phyloP scores from a whole-genome alignment of 2,797 vertebrate species.

The Ciconia nigra region DNA sequence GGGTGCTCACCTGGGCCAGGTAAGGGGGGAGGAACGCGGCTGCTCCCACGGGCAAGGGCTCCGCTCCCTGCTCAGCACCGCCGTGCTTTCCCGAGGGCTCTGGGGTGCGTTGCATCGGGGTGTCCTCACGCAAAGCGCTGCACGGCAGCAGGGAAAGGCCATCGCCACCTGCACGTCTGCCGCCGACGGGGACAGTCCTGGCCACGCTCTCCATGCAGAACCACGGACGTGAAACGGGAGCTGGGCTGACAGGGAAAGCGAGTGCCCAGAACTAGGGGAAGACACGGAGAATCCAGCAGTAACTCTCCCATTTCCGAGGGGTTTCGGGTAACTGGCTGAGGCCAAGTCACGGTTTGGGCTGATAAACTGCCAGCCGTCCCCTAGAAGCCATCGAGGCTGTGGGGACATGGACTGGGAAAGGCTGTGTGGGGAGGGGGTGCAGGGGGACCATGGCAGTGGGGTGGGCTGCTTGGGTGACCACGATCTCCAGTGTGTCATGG shows the following conservation, averaged over 20 bases:
- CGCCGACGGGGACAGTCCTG: accelerated
- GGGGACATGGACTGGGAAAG: background rate
- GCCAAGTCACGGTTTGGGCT: accelerated
- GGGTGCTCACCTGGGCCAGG: slow-evolving; percentile 44
- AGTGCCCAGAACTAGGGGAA: background rate
- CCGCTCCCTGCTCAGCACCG: background rate
- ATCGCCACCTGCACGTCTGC: accelerated
- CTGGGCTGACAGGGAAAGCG: background rate
- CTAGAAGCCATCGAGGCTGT: background rate
- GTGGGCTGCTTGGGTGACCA: background rate
- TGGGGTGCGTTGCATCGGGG: accelerated
- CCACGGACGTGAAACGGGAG: accelerated
- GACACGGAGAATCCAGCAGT: background rate
- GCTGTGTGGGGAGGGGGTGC: background rate
- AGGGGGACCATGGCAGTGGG: background rate
- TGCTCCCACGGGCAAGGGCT: background rate
- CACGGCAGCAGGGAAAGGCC: background rate
- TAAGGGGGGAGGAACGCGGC: background rate
- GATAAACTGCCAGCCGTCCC: background rate
- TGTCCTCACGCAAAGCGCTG: background rate
- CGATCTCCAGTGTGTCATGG: accelerated
- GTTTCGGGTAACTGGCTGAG: background rate
- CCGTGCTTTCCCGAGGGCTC: background rate
- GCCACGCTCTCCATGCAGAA: accelerated
- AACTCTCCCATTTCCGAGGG: background rate